A percentile compares a stretch with the other conserved stretches of the same genome.
Evolutionary conservation across 2,113 vertebrate genomes (phyloP).

Genomic region (Manacus vitellinus): DNA sequence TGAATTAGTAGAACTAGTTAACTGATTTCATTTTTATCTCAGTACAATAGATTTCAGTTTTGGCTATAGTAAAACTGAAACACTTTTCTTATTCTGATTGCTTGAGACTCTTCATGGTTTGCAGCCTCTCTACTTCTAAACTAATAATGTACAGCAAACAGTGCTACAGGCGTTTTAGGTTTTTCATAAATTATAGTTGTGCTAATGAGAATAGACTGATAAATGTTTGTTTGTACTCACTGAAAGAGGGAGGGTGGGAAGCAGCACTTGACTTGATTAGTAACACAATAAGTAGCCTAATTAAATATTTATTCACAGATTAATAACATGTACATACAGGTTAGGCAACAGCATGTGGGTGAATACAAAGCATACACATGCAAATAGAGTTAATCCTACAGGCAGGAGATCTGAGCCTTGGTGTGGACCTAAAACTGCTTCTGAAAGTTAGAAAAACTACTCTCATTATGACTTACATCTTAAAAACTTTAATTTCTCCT

Average conservation of each 20-base stretch:
- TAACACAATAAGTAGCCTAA: constrained; percentile 71
- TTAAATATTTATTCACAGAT: constrained; percentile 75
- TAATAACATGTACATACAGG: constrained; percentile 71
- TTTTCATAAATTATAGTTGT: constrained; percentile 69
- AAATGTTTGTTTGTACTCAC: constrained; percentile 67
- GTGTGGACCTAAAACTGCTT: constrained; percentile 17
- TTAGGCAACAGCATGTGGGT: constrained; percentile 68
- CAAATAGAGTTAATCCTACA: constrained; percentile 63
- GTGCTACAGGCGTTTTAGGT: constrained; percentile 27
- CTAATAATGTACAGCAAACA: constrained; percentile 56
- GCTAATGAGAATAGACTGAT: constrained; percentile 71
- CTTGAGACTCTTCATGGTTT: background rate
- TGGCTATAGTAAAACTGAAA: background rate
- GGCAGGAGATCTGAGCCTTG: constrained; percentile 55
- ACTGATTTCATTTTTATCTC: background rate
- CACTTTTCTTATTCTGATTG: background rate
- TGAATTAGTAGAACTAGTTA: background rate
- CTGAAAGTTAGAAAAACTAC: background rate
- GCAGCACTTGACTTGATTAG: constrained; percentile 73
- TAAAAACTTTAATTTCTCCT: background rate
- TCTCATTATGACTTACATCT: background rate
- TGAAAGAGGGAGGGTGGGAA: constrained; percentile 68
- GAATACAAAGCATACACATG: constrained; percentile 64
- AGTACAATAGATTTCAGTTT: background rate
- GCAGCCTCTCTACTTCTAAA: constrained; percentile 31